phyloP scores from a whole-genome alignment of 2,888 invertebrate species.

The Cheilosia soror region DNA sequence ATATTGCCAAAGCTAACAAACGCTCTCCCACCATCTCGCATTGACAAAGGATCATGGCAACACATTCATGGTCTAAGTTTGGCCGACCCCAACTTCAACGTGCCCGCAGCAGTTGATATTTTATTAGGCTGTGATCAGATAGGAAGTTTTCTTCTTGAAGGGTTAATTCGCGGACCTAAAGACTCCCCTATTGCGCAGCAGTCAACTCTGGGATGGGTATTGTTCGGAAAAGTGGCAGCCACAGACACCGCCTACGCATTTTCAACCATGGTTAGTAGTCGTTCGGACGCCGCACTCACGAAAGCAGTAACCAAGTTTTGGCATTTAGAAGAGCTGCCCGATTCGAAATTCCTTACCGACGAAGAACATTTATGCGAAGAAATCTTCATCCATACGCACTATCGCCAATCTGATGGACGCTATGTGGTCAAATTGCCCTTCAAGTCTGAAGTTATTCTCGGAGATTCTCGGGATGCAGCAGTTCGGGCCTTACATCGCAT shows the following conservation, averaged over 20 bases:
- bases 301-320: slow-evolving; percentile 6
- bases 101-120: slow-evolving; percentile 17
- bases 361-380: no score
- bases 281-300: neutral
- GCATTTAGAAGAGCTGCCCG: neutral
- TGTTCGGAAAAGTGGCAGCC: slow-evolving; percentile 15
- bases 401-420: no score
- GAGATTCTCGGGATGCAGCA: no score
- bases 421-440: no score
- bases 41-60: slow-evolving; percentile 26
- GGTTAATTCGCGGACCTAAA: slow-evolving; percentile 31
- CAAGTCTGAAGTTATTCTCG: no score
- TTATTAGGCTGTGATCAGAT: slow-evolving; percentile 61
- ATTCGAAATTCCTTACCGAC: no score
- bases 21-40: slow-evolving; percentile 25
- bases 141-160: slow-evolving; percentile 24
- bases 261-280: neutral
- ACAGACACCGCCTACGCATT: neutral
- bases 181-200: slow-evolving; percentile 30
- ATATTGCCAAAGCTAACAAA: slow-evolving; percentile 61
- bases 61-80: slow-evolving; percentile 42
- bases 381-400: no score
- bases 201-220: slow-evolving; percentile 14
- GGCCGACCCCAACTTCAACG: slow-evolving; percentile 55
- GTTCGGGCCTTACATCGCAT: no score